Evolutionary conservation across 2,113 vertebrate species (phyloP).

Genomic region (Spermophilus dauricus): DNA sequence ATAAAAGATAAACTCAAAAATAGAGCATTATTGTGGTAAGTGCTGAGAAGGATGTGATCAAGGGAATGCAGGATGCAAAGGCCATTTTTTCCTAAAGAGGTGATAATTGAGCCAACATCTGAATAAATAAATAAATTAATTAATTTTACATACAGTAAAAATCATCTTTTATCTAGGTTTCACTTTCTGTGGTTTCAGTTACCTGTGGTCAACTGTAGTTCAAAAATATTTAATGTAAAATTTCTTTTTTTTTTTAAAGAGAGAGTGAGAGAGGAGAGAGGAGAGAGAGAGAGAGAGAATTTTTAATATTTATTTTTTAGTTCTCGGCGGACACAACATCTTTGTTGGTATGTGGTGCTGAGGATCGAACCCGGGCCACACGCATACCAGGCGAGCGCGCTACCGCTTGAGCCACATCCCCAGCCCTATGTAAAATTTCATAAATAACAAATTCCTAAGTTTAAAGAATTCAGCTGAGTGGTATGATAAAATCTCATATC

Average conservation of each 20-base stretch:
- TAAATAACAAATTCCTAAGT: neutral
- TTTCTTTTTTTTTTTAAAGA: too few species aligned
- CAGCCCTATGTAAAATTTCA: neutral
- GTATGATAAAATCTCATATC: neutral
- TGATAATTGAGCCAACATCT: neutral
- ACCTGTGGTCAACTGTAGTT: neutral
- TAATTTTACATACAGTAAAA: neutral
- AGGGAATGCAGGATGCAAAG: slow-evolving; percentile 10
- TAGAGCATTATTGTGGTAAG: neutral
- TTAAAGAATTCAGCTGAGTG: neutral
- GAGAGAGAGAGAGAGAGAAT: too few species aligned
- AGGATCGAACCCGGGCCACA: too few species aligned
- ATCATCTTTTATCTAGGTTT: neutral
- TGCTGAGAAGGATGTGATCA: neutral
- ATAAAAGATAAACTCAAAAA: neutral
- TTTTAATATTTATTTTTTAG: too few species aligned
- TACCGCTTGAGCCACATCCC: too few species aligned
- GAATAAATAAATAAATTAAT: neutral
- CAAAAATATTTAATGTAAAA: neutral
- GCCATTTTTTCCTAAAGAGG: neutral
- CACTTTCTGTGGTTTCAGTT: neutral
- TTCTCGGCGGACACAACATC: too few species aligned
- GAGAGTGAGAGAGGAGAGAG: too few species aligned
- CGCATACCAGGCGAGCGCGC: too few species aligned
- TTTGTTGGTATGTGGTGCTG: too few species aligned